Evolutionary conservation across 2,888 invertebrate genomes (phyloP).

Genomic region (Calameuta filiformis): DNA sequence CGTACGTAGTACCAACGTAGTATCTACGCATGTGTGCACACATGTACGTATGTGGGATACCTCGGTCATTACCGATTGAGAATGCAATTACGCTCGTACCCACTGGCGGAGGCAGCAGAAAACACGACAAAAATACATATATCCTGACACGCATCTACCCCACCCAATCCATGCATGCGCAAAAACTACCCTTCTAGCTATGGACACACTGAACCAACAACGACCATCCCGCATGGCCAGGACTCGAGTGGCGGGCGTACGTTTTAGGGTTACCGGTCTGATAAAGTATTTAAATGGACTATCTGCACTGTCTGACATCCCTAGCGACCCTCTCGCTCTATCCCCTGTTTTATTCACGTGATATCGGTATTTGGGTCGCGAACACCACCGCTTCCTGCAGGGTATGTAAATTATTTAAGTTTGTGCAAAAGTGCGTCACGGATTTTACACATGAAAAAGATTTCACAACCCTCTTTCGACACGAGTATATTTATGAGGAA

Average conservation of each 20-base stretch:
- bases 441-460: not conserved
- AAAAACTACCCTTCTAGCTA: not conserved
- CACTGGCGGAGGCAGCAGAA: not conserved
- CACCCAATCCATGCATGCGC: not conserved
- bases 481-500: not conserved
- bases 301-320: not conserved
- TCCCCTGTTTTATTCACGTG: not conserved
- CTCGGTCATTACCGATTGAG: slow-evolving; percentile 4
- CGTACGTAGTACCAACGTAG: too few species aligned
- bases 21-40: not conserved
- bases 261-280: not conserved
- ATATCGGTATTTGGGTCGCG: not conserved
- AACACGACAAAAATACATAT: not conserved
- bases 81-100: not conserved
- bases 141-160: not conserved
- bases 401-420: not conserved
- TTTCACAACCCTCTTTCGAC: not conserved
- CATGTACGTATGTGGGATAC: not conserved
- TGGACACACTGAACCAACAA: not conserved
- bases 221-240: not conserved
- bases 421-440: not conserved
- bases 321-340: not conserved
- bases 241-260: not conserved
- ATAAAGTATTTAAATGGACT: not conserved
- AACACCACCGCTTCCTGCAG: not conserved